Evolutionary conservation across 2,797 vertebrate species (phyloP).

Genomic region (Melanotaenia boesemani): DNA sequence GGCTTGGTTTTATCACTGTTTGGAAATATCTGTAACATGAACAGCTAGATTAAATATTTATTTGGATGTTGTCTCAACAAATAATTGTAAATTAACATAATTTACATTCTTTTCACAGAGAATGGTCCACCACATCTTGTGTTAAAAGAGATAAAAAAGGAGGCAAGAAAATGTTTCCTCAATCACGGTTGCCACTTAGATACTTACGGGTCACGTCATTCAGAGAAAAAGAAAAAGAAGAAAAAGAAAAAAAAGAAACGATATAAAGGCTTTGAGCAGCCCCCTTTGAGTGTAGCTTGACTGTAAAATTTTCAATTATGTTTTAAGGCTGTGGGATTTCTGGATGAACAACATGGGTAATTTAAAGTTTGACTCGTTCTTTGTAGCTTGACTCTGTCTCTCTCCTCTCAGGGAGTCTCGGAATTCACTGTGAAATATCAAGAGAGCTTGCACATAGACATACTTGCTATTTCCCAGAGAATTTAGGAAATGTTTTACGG

Average conservation of each 20-base stretch:
- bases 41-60: too few species aligned
- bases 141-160: not conserved
- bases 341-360: conserved; percentile 23
- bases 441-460: conserved; percentile 4
- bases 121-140: not conserved
- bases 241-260: not conserved
- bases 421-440: conserved; percentile 21
- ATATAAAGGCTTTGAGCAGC: not conserved
- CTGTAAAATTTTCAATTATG: conserved; percentile 43
- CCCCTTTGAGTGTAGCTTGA: conserved; percentile 17
- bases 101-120: not conserved
- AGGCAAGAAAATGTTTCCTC: not conserved
- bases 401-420: conserved; percentile 6
- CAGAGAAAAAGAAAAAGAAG: not conserved
- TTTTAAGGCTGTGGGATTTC: conserved; percentile 31
- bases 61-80: not conserved
- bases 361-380: conserved; percentile 38
- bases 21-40: too few species aligned
- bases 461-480: conserved; percentile 2
- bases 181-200: not conserved
- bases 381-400: conserved; percentile 16
- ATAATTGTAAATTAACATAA: not conserved
- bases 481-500: conserved; percentile 11
- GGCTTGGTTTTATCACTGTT: too few species aligned
- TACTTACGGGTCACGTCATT: conserved; percentile 4